These are phyloP conservation scores for Drosophila anomelani DNA, from an alignment of 2,888 invertebrate genomes.

Conservation along the genomic window DNA sequence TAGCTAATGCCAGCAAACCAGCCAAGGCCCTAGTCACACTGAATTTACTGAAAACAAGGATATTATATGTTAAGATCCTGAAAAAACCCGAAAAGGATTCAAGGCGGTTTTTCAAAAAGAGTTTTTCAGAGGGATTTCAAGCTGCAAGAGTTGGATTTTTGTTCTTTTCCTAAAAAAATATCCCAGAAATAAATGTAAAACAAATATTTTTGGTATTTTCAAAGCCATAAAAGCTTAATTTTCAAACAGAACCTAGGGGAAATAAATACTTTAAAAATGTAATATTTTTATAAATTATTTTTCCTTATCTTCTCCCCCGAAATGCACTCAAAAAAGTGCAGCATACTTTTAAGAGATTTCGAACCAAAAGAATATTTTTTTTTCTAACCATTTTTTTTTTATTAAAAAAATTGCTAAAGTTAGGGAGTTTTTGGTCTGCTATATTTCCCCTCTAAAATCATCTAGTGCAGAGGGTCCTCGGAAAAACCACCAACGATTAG, in stretches of 20 bases:
- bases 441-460: neutral
- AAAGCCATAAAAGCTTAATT: neutral
- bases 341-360: neutral
- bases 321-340: too few relatives aligned
- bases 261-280: neutral
- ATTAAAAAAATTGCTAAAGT: neutral
- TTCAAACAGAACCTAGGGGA: neutral
- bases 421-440: neutral
- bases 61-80: too few relatives aligned
- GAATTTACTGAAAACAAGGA: neutral
- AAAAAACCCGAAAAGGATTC: too few relatives aligned
- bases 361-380: neutral
- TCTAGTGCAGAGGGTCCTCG: conserved; percentile 9
- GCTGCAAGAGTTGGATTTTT: too few relatives aligned
- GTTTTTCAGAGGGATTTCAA: too few relatives aligned
- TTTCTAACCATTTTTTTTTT: neutral
- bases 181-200: neutral
- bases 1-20: conserved; percentile 48
- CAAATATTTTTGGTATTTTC: neutral
- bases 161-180: too few relatives aligned
- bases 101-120: too few relatives aligned
- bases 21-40: conserved; percentile 18
- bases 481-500: conserved; percentile 44
- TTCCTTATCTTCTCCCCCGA: too few relatives aligned
- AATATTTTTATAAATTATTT: neutral